Base-by-base conservation (phyloP, 23 tunicate genomes). In the Trididemnum nubilum region DNA sequence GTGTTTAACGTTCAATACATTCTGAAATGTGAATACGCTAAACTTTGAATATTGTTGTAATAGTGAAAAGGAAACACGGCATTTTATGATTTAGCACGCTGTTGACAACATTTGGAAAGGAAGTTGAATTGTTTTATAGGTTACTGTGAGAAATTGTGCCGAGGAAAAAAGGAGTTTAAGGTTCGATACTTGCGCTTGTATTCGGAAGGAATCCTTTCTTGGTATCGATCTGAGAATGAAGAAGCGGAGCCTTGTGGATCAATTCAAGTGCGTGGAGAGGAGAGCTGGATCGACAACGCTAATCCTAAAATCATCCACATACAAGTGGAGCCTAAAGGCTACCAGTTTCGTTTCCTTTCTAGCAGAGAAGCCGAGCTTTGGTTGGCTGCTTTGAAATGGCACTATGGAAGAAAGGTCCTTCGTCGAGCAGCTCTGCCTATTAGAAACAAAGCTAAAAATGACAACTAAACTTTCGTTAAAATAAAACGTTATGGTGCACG, bases 301-400 rank as follows among this genome's bases (percentile, higher is more conserved):
- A 73, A 72, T 30, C 34, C 65, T 12, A 33, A 34, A 4, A 50
- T 70, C 18, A 72, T 83, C 21, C 80, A 72, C 25, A 64, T 83
- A 19, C 78, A 83, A 12, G 54, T 58, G 52, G 75, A 72, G 52
- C 52, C 87, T 19, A 34, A 54, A 72, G 87, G 63, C 4, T 83
- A 83, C 54, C 80, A 83, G 30, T 83, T 83, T 36, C 87, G 87
- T 24, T 83, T 83, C 51, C 18, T 2, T 51, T 22, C 63, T 18
- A n/a, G 2, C 9, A 35, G 80, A 49, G 80, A 83, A 58, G 87
- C 87, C 21, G 35, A 54, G 39, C 65, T 83, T 23, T 83, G 87
- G 87, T 64, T 66, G 30, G 80, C 87, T 21, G 87, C 87, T 25
- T 73, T 83, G 28, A 71, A 52, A 21, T 83, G 87, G 87, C 87